A percentile compares a stretch with the other conserved stretches of the same genome.
Conservation (phyloP, 2,797 vertebrate species). For the Phataginus tetradactyla region DNA sequence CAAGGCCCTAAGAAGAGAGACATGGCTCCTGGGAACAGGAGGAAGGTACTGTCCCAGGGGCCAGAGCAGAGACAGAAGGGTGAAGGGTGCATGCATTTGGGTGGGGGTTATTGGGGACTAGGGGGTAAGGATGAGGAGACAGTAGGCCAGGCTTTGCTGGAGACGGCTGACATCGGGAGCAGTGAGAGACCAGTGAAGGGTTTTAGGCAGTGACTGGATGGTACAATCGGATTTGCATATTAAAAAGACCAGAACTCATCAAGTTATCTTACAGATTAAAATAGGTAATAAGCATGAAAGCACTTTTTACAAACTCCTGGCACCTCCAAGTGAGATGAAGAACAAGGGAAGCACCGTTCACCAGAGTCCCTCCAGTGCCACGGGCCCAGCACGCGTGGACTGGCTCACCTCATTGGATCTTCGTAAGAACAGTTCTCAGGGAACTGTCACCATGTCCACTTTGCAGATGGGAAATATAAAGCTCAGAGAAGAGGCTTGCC, state of each 20-base stretch:
- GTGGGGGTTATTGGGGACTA: rapidly evolving
- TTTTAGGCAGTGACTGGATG: not conserved
- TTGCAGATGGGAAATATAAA: not conserved
- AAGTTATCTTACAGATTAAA: not conserved
- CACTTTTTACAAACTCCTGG: not conserved
- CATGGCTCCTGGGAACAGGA: not conserved
- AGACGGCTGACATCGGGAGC: rapidly evolving
- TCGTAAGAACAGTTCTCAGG: not conserved
- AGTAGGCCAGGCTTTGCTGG: not conserved
- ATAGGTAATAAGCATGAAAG: not conserved
- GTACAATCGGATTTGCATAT: not conserved
- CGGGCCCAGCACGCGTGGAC: no score
- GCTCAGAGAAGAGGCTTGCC: not conserved
- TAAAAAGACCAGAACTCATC: not conserved
- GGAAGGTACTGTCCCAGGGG: no score
- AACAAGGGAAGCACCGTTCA: not conserved
- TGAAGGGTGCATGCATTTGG: rapidly evolving
- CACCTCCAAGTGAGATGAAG: not conserved
- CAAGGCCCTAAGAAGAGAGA: not conserved
- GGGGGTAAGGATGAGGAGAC: not conserved
- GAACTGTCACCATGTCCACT: not conserved
- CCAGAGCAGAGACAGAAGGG: not conserved
- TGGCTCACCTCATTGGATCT: not conserved
- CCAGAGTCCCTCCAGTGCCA: not conserved
- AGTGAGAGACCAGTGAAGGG: not conserved